A percentile compares a stretch with the other conserved stretches of the same genome.
phyloP scores from a whole-genome alignment of 2,113 vertebrate species.

The Eurystomus gularis region DNA sequence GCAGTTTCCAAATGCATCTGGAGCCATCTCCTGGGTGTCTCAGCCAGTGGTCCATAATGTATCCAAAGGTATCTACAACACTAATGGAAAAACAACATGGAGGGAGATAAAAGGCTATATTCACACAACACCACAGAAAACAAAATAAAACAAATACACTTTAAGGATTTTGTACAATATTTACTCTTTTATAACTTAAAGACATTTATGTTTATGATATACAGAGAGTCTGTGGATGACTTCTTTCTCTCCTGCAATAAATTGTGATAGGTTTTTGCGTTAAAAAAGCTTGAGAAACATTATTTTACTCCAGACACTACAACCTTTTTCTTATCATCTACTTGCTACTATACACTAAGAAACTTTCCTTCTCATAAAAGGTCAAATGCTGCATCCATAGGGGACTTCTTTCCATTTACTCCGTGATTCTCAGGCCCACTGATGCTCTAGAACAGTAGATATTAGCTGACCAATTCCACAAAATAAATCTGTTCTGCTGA shows the following conservation, averaged over 20 bases:
- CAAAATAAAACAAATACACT: not conserved
- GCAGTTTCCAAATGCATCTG: not conserved
- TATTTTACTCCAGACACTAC: not conserved
- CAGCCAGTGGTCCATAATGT: not conserved
- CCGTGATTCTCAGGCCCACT: rapidly evolving
- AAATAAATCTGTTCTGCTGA: not conserved
- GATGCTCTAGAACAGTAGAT: not conserved
- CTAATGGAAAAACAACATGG: not conserved
- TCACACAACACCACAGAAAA: not conserved
- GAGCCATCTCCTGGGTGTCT: not conserved
- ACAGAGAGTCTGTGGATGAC: not conserved
- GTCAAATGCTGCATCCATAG: no score
- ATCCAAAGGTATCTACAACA: not conserved
- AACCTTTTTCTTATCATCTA: not conserved
- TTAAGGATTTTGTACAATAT: not conserved
- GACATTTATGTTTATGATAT: not conserved
- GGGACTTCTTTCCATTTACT: not conserved
- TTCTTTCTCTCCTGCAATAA: not conserved
- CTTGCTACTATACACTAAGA: not conserved
- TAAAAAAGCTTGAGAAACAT: not conserved
- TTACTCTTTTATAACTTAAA: not conserved
- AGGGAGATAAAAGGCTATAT: not conserved
- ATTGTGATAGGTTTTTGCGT: not conserved
- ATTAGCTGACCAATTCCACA: not conserved
- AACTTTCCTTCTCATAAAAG: not conserved